Conservation (phyloP, 2,797 vertebrate genomes). For the Sebastes flavidus region DNA sequence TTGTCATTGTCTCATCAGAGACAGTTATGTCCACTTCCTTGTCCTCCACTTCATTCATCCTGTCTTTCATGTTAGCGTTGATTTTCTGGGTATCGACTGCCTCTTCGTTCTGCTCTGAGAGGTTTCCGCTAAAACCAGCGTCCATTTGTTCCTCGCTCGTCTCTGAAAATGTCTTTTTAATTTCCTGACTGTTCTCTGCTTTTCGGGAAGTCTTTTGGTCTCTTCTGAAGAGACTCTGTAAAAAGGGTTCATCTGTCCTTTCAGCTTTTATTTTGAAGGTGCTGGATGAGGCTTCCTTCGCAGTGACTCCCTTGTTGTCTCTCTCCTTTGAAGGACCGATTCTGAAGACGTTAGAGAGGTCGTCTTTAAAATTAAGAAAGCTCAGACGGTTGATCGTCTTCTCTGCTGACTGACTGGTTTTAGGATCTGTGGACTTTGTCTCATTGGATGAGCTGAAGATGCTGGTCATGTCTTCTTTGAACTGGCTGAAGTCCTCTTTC, state of each 20-base stretch:
- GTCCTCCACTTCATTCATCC: background rate
- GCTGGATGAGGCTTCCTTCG: background rate
- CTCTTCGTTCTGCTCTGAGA: background rate
- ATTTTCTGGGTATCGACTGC: rapidly evolving
- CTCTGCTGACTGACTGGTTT: background rate
- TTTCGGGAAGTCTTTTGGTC: background rate
- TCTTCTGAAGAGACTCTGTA: slow-evolving; percentile 27
- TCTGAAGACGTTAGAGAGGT: slow-evolving; percentile 48
- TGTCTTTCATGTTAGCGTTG: background rate
- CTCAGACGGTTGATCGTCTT: background rate
- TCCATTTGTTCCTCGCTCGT: background rate
- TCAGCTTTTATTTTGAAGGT: slow-evolving; percentile 5
- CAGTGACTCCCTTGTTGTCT: background rate
- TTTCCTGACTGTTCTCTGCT: background rate
- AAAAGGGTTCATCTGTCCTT: background rate
- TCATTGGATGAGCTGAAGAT: slow-evolving; percentile 38
- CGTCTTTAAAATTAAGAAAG: slow-evolving; percentile 41
- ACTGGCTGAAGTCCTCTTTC: slow-evolving; percentile 44
- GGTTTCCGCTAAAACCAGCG: background rate
- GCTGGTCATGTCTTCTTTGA: slow-evolving; percentile 44
- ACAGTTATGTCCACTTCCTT: background rate
- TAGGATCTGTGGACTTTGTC: background rate
- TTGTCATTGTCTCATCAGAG: background rate
- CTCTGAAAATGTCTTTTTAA: background rate
- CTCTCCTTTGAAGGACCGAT: slow-evolving; percentile 24